Conservation (phyloP, 1,140 invertebrate genomes). For the Piezodorus guildinii region DNA sequence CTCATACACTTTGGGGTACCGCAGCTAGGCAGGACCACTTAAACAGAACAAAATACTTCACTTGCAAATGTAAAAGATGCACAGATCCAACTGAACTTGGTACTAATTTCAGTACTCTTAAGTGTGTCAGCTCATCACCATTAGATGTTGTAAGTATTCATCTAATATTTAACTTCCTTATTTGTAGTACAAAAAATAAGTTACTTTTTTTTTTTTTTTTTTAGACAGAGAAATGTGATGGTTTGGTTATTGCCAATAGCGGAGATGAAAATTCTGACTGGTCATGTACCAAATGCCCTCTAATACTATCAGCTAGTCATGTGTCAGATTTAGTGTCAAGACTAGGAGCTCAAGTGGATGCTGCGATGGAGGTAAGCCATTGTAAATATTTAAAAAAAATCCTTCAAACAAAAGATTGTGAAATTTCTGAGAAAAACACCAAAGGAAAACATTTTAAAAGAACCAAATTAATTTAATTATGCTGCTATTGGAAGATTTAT, state of each 20-base stretch:
- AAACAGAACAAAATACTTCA: conserved; percentile 67
- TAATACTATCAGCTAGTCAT: conserved; percentile 41
- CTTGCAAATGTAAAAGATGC: conserved; percentile 59
- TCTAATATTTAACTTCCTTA: neutral
- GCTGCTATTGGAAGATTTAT: too few relatives aligned
- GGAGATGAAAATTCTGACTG: conserved; percentile 56
- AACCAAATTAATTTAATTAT: too few relatives aligned
- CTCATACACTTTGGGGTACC: conserved; percentile 74
- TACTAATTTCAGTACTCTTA: conserved; percentile 60
- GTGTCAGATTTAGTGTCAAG: conserved; percentile 48
- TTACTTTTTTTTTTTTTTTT: conserved; percentile 12
- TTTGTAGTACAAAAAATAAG: neutral
- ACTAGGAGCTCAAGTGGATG: conserved; percentile 62
- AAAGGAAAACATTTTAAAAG: too few relatives aligned
- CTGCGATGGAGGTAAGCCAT: conserved; percentile 35
- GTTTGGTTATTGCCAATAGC: conserved; percentile 52
- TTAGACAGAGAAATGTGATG: conserved; percentile 43
- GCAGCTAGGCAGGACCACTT: conserved; percentile 64
- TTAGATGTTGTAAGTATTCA: conserved; percentile 20
- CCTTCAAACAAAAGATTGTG: too few relatives aligned
- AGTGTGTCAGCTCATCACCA: conserved; percentile 37
- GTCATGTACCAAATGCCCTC: conserved; percentile 56
- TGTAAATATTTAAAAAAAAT: too few relatives aligned
- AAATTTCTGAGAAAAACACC: too few relatives aligned
- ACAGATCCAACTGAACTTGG: conserved; percentile 63